Conservation (phyloP, 2,888 invertebrate genomes). For the Ischnura elegans region DNA sequence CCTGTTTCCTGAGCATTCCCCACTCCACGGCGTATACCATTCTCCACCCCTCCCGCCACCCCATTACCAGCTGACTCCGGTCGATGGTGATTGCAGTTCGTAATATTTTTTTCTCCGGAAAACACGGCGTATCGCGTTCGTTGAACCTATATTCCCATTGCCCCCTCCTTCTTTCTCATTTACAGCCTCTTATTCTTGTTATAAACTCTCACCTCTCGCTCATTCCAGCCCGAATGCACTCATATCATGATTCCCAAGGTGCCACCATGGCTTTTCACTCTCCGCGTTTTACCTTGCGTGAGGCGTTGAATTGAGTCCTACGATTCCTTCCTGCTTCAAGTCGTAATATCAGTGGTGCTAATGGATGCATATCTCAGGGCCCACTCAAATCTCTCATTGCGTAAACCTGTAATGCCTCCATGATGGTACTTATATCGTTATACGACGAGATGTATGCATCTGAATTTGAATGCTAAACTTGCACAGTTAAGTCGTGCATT, state of each 20-base stretch:
- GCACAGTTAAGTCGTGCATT: no score
- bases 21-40: neutral
- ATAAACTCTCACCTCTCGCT: constrained; percentile 4
- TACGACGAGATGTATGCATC: no score
- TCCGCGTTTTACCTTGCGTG: neutral
- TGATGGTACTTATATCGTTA: no score
- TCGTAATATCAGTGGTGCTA: no score
- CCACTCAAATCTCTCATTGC: no score
- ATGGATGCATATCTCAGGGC: no score
- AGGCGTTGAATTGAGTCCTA: neutral
- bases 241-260: neutral
- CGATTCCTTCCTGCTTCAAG: neutral
- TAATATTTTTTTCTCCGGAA: neutral
- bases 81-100: neutral
- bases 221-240: neutral
- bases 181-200: neutral
- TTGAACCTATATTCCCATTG: constrained; percentile 43
- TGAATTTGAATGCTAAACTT: no score
- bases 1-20: neutral
- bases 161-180: neutral
- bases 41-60: neutral
- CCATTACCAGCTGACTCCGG: neutral
- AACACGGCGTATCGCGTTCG: constrained; percentile 47
- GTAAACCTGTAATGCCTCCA: no score
- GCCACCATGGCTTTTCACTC: neutral